Evolutionary conservation across 2,888 invertebrate genomes (phyloP), one percentile per base, ranked within the genome.

Genomic region (Belgica antarctica): DNA sequence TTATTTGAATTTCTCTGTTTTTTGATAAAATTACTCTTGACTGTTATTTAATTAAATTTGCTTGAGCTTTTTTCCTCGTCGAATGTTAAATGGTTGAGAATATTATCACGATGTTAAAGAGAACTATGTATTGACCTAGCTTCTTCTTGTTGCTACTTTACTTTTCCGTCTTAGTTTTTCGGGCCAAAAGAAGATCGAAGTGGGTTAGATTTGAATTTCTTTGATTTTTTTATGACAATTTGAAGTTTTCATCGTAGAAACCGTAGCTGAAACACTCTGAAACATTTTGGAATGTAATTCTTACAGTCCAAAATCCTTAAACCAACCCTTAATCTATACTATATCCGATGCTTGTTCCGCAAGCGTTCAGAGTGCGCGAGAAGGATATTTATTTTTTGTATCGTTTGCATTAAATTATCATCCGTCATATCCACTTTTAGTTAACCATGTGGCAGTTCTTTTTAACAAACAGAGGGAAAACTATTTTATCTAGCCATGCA

Each of bases 41-140:
- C 65, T 41, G 65, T 66, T 66, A 41, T 47, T 66, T 66, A 66
- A 66, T 66, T 66, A 66, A 66, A 66, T 27, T 66, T 41, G 52
- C 5, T 52, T 7, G 2, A 52, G 52, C 52, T 17, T 17, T 52
- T 52, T 52, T 31, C 34, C 12, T 31, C 12, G 34, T 31, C 22
- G 17, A 2, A 2, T 5, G 41, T n/a, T 52, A 52, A 52, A 52
- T 22, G 22, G 52, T 52, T 52, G 19, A 52, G 52, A 52, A n/a
- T 12, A 10, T 52, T 19, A 52, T 52, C 52, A 52, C 52, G 12
- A 52, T 3, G 52, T 22, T 22, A 3, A 52, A 52, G 22, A 17
- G 34, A 31, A 31, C 34, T 31, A 31, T 8, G 12, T 12, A 31
- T 8, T 31, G 34, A 19, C 2, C 15, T 46, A n/a, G 7, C 15